phyloP scores from a whole-genome alignment of 2,113 vertebrate species.

The Xenopus laevis region DNA sequence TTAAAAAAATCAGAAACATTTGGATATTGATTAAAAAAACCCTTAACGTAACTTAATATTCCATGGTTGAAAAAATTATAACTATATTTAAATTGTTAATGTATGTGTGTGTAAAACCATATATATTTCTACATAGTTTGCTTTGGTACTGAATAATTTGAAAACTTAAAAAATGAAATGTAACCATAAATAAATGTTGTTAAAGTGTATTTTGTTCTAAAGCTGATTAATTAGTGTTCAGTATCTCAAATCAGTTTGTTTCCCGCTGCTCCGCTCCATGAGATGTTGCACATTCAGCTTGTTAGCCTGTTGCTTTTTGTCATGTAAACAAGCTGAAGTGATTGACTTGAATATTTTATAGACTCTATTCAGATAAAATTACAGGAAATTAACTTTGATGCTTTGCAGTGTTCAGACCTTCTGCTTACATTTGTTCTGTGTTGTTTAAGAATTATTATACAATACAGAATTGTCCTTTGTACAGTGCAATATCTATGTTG shows the following conservation, averaged over 20 bases:
- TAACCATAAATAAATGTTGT: constrained; percentile 17
- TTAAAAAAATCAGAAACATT: too few species aligned
- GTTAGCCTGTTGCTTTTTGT: constrained; percentile 44
- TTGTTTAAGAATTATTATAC: constrained; percentile 2
- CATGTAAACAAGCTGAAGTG: constrained; percentile 44
- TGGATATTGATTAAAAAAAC: too few species aligned
- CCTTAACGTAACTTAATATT: too few species aligned
- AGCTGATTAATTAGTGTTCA: constrained; percentile 41
- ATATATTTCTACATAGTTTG: too few species aligned
- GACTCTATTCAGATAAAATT: constrained; percentile 32
- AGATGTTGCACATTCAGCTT: constrained; percentile 41
- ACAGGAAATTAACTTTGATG: constrained; percentile 28
- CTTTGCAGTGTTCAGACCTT: constrained; percentile 26
- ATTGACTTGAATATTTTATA: constrained; percentile 43
- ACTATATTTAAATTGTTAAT: too few species aligned
- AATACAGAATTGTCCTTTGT: too few species aligned
- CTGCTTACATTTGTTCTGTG: constrained; percentile 14
- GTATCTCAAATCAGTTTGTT: constrained; percentile 29
- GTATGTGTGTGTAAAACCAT: too few species aligned
- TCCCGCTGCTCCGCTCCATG: constrained; percentile 38
- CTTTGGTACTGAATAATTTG: neutral
- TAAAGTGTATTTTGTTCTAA: constrained; percentile 12
- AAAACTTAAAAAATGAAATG: neutral
- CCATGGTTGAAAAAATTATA: too few species aligned
- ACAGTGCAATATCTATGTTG: neutral